Base-by-base conservation (phyloP, 1,140 invertebrate genomes). In the Heliconius eleuchia region DNA sequence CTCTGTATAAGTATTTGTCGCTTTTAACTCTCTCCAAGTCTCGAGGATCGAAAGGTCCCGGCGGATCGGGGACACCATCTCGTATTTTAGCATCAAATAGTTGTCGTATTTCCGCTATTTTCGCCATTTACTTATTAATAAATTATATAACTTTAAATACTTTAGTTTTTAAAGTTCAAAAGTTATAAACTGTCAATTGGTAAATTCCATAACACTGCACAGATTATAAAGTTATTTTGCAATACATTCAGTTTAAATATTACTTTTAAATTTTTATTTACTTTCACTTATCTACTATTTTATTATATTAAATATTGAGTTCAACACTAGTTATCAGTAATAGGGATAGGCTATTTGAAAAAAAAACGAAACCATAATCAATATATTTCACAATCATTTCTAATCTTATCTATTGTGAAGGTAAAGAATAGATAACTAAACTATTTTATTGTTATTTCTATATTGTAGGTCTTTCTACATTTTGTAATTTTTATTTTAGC, bases 1-100 rank as follows among this genome's bases (percentile, higher is more conserved):
- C 80, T 73, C 88, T 79, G 46, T 84, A 86, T 27, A 89, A 71
- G 27, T 89, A 89, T 80, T 84, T 86, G 77, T 89, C 87, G 73
- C 85, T 86, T 71, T 84, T 86, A 37, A 88, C 78, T 76, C 83
- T 80, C 11, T 87, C 83, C 9, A 89, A 80, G 37, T 89, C 88
- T 1, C 81, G 73, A 4, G 84, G 71, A 78, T 89, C 81, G 55
- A 89, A 88, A 7, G 74, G 39, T 4, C 84, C 85, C 0, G 80
- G 84, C 23, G 83, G 84, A 23, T 83, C 74, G 3, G 86, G 85
- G 46, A 85, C 74, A 1, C 81, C 82, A 5, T 82, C 79, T 55
- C 87, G 88, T n/a, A 85, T 76, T 80, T 82, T 85, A 3, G 87
- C 85, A 9, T 87, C 83, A 37, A 87, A 88, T 30, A 87, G 77